Evolutionary conservation across 2,888 invertebrate genomes (phyloP), one percentile per base, ranked within the genome.

Genomic region (Theretra japonica): DNA sequence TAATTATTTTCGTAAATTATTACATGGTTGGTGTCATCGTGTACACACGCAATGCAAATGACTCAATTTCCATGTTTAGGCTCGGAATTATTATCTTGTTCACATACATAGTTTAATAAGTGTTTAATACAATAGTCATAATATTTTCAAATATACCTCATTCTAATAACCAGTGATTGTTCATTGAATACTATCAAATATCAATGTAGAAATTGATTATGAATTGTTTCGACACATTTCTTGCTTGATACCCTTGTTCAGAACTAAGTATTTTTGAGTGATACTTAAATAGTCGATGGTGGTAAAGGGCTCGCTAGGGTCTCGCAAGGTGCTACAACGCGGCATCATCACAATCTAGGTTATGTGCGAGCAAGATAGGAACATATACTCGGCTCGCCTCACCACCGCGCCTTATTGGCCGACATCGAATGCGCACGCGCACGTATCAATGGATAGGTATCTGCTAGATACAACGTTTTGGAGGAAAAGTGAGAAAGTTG

Each of bases 261-360:
- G 4, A 19, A 19, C 53, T 3, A 53, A 53, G n/a, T n/a, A 53
- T 53, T 17, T 53, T 53, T 53, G 5, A 25, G 17, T 23, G 23
- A 41, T 21, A 65, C 21, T 41, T 41, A 48, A 65, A 48, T 41
- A 23, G 2, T 65, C 23, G 23, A 65, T 48, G 65, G 41, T 65
- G 21, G 41, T 21, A 65, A 65, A 65, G 65, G 65, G 76, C 75
- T 19, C 19, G 1, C 75, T 71, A 71, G 75, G 74, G 41, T 62
- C 62, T 58, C 41, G 83, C 79, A 81, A 86, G 87, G 86, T 87
- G 86, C 81, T 77, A 78, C 75, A 74, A 76, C 82, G 84, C 82
- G 85, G 83, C 85, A 85, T 82, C 79, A 83, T 84, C 82, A 85
- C 84, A 73, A 89, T 84, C 86, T 90, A 82, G 90, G 91, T 88